Evolutionary conservation across 2,113 vertebrate species (phyloP).

Genomic region (Telmatochromis brachygnathus): DNA sequence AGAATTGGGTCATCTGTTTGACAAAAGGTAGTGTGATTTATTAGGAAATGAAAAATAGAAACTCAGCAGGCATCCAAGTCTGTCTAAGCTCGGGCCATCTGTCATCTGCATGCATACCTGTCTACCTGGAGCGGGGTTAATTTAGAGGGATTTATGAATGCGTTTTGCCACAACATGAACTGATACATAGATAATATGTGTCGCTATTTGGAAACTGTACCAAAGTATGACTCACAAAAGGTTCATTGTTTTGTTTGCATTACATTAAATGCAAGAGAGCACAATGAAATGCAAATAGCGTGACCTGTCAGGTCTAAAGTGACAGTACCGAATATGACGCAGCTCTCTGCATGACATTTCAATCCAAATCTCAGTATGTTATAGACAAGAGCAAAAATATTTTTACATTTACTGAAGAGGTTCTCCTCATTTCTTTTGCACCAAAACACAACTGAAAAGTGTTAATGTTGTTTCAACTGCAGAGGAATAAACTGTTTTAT

Average conservation of each 20-base stretch:
- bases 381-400: not conserved
- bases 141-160: not conserved
- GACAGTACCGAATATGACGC: not conserved
- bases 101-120: not conserved
- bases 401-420: not conserved
- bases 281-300: not conserved
- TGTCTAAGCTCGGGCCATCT: slow-evolving; percentile 8
- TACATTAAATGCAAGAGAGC: not conserved
- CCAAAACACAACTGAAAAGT: not conserved
- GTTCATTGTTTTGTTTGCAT: not conserved
- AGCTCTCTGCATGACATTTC: not conserved
- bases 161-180: not conserved
- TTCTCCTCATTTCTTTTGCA: not conserved
- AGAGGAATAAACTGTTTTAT: not conserved
- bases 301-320: not conserved
- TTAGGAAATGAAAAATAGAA: not conserved
- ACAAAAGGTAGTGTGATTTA: slow-evolving; percentile 10
- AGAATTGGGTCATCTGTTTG: not conserved
- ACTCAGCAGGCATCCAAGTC: not conserved
- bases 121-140: not conserved
- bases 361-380: not conserved
- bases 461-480: not conserved
- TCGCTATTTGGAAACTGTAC: not conserved
- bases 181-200: not conserved
- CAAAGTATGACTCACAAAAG: not conserved